A percentile compares a stretch with the other conserved stretches of the same genome.
phyloP scores from a whole-genome alignment of 1,140 invertebrate genomes.

The Brachionus asplanchnoidis region DNA sequence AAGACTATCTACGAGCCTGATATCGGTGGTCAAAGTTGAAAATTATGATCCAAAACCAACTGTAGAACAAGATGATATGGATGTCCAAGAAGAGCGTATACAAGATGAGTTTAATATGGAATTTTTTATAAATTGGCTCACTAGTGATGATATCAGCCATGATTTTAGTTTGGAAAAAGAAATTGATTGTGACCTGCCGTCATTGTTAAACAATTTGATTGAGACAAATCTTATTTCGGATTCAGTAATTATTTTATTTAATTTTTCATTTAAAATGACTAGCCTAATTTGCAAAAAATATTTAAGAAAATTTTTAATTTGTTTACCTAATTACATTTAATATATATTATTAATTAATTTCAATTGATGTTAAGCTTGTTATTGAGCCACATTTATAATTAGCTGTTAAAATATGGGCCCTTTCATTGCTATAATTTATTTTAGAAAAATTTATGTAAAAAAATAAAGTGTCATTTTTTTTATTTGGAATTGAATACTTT shows the following conservation, averaged over 20 bases:
- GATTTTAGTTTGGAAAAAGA: neutral
- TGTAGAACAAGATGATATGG: neutral
- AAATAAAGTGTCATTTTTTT: no score
- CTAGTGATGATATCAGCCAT: neutral
- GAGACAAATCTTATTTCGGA: neutral
- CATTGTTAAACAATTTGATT: neutral
- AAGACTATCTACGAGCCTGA: neutral
- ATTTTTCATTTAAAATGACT: neutral
- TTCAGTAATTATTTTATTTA: neutral
- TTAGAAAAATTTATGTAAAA: no score
- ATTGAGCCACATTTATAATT: no score
- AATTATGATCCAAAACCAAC: neutral
- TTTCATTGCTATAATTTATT: no score
- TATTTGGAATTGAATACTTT: no score
- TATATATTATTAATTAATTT: no score
- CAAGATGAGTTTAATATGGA: slow-evolving; percentile 28
- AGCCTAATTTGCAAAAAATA: neutral
- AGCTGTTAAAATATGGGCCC: no score
- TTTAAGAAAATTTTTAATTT: no score
- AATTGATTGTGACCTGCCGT: neutral
- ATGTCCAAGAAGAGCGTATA: neutral
- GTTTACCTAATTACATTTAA: no score
- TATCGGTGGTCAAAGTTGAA: neutral
- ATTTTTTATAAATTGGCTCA: slow-evolving; percentile 32
- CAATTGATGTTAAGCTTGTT: no score